These are phyloP conservation scores for Erebia palarica DNA, from an alignment of 2,888 invertebrate genomes.

Conservation along the genomic window DNA sequence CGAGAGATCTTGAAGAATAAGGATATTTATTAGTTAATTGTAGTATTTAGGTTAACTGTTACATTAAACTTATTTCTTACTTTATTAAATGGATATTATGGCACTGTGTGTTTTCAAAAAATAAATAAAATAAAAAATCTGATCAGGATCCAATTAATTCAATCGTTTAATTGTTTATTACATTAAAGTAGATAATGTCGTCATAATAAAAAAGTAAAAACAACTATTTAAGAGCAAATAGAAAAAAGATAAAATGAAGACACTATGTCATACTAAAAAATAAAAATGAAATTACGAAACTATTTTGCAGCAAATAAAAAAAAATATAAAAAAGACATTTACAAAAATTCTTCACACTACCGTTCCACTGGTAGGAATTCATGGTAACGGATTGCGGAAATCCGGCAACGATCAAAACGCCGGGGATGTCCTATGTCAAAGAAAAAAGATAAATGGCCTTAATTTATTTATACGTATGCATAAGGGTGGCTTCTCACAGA, in stretches of 20 bases:
- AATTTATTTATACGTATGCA: background rate
- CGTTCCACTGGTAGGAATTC: slow-evolving; percentile 3
- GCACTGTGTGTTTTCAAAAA: too few relatives aligned
- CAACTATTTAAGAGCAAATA: background rate
- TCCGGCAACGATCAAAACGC: slow-evolving; percentile 1
- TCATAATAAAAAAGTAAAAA: too few relatives aligned
- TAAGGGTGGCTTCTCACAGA: background rate
- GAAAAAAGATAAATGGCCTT: background rate
- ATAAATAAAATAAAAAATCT: too few relatives aligned
- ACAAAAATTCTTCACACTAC: background rate
- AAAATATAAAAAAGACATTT: background rate
- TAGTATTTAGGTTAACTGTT: background rate
- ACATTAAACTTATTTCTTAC: background rate
- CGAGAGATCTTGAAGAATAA: slow-evolving; percentile 20
- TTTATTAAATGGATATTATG: too few relatives aligned
- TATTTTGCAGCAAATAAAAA: background rate
- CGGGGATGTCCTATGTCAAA: slow-evolving; percentile 9
- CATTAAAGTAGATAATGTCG: too few relatives aligned
- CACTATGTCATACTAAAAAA: too few relatives aligned
- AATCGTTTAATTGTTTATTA: too few relatives aligned
- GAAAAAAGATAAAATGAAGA: too few relatives aligned
- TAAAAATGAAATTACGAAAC: too few relatives aligned
- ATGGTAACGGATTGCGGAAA: slow-evolving; percentile 8
- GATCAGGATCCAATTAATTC: too few relatives aligned
- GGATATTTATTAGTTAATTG: background rate